Conservation (phyloP, 2,888 invertebrate species). For the Pheosia gnoma region DNA sequence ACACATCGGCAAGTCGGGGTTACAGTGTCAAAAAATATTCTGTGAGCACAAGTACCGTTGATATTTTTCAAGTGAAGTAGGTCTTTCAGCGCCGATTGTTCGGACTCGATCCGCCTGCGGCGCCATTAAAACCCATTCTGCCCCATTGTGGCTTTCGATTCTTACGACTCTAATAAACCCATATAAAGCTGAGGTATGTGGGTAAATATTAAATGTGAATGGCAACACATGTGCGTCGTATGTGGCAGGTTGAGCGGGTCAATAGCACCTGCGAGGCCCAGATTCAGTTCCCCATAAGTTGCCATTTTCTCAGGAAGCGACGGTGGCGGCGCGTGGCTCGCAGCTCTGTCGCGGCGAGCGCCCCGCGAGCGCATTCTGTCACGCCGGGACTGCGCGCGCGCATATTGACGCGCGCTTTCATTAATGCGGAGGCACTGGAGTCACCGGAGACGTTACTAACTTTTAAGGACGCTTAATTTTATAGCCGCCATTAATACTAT, state of each 20-base stretch:
- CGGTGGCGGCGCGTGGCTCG: conserved; percentile 51
- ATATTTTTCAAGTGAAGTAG: conserved; percentile 19
- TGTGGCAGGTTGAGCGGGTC: conserved; percentile 71
- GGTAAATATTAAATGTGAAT: conserved; percentile 72
- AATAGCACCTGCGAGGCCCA: conserved; percentile 76
- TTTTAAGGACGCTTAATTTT: conserved; percentile 61
- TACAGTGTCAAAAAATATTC: neutral
- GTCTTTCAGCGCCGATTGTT: conserved; percentile 31
- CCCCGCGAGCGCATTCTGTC: conserved; percentile 73
- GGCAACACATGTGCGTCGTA: conserved; percentile 68
- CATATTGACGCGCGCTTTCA: conserved; percentile 75
- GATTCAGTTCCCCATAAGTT: conserved; percentile 81
- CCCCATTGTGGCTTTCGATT: conserved; percentile 60
- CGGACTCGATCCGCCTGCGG: conserved; percentile 42
- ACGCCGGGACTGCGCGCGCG: conserved; percentile 73
- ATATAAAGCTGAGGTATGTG: conserved; percentile 60
- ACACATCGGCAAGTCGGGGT: neutral
- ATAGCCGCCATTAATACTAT: conserved; percentile 53
- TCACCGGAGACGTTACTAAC: conserved; percentile 56
- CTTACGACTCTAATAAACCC: conserved; percentile 62
- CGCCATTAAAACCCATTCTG: conserved; percentile 55
- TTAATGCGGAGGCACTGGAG: conserved; percentile 69
- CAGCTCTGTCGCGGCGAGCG: conserved; percentile 35
- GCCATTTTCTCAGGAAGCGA: conserved; percentile 81
- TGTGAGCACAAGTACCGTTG: conserved; percentile 10